A percentile compares a stretch with the other conserved stretches of the same genome.
These are phyloP conservation scores for Cenopis cana DNA, from an alignment of 2,888 invertebrate genomes.

Conservation along the genomic window DNA sequence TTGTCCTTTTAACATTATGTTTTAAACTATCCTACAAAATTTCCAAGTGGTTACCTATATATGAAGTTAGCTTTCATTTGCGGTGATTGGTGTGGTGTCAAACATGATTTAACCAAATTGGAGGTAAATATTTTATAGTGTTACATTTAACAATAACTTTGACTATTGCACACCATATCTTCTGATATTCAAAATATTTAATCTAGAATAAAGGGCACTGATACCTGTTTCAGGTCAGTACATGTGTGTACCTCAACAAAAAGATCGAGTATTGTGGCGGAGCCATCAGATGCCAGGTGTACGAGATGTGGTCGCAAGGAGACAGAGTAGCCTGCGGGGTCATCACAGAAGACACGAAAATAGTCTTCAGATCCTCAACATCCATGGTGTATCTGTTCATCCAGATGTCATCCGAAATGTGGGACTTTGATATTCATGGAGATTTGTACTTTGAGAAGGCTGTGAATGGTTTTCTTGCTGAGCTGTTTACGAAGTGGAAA, in stretches of 20 bases:
- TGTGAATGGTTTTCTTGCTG: conserved; percentile 97
- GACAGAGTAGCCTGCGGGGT: conserved; percentile 97
- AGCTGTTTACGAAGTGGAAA: conserved; percentile 98
- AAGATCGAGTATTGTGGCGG: conserved; percentile 97
- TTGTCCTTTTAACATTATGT: too few relatives aligned
- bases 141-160: too few relatives aligned
- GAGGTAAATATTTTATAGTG: too few relatives aligned
- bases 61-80: too few relatives aligned
- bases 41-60: too few relatives aligned
- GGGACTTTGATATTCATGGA: conserved; percentile 99
- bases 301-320: conserved; percentile 98
- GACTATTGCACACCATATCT: too few relatives aligned
- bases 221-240: conserved; percentile 88
- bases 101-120: too few relatives aligned
- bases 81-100: too few relatives aligned
- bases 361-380: conserved; percentile 98
- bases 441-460: conserved; percentile 99
- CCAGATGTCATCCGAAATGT: conserved; percentile 99
- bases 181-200: too few relatives aligned
- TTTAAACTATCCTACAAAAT: too few relatives aligned
- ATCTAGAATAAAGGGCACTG: too few relatives aligned
- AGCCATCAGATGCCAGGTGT: conserved; percentile 93
- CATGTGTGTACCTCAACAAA: conserved; percentile 97
- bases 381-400: conserved; percentile 99
- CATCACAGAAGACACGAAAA: conserved; percentile 97